Conservation (phyloP, 2,797 vertebrate genomes). For the Spondyliosoma cantharus region DNA sequence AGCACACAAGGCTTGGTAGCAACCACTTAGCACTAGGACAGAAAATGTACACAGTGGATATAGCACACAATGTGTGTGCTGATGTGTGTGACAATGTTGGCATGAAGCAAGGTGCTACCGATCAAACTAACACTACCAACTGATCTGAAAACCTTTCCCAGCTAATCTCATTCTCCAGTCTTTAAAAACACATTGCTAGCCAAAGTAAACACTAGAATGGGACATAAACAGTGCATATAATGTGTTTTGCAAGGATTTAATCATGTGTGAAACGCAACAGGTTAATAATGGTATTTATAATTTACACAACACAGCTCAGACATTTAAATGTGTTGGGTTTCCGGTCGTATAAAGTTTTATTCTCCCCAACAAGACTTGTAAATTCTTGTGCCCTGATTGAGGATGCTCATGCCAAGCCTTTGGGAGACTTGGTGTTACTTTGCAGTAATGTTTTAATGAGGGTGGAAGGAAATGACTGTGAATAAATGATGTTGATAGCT, state of each 20-base stretch:
- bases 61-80: conserved; percentile 3
- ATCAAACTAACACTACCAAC: not conserved
- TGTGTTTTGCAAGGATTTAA: conserved; percentile 4
- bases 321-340: conserved; percentile 11
- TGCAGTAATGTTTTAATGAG: conserved; percentile 39
- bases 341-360: conserved; percentile 35
- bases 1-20: not conserved
- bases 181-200: conserved; percentile 2
- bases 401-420: conserved; percentile 21
- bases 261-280: conserved; percentile 18
- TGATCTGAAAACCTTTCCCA: conserved; percentile 15
- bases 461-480: conserved; percentile 15
- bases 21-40: not conserved
- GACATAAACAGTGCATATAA: not conserved
- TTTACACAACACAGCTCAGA: not conserved
- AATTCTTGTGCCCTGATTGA: conserved; percentile 23
- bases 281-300: conserved; percentile 5
- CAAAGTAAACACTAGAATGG: not conserved
- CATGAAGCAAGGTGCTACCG: conserved; percentile 7
- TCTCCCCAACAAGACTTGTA: conserved; percentile 24
- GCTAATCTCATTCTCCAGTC: not conserved
- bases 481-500: conserved; percentile 30
- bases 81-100: conserved; percentile 17
- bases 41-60: conserved; percentile 1
- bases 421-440: conserved; percentile 23